Percentiles rank a stretch among this genome's conserved stretches.
Conservation (phyloP, 2,888 invertebrate genomes). For the Lysandra bellargus region DNA sequence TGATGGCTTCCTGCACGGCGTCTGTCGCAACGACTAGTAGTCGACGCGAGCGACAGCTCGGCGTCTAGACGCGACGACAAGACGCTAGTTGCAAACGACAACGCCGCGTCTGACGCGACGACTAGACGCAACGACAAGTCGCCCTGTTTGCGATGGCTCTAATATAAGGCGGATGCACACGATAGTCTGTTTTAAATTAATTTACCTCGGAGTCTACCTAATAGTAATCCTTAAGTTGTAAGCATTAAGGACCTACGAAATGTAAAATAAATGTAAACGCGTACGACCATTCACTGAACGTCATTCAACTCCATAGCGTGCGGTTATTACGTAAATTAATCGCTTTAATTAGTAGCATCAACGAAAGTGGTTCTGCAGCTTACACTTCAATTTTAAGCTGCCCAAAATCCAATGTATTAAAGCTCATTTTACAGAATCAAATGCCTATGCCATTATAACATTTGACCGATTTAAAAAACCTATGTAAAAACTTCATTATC, state of each 20-base stretch:
- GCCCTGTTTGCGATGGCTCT: too few species aligned
- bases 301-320: not conserved
- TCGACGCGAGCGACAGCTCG: too few species aligned
- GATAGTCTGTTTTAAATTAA: not conserved
- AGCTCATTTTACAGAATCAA: too few species aligned
- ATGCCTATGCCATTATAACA: not conserved
- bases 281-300: not conserved
- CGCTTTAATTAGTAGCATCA: not conserved
- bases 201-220: not conserved
- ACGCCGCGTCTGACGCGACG: too few species aligned
- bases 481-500: constrained; percentile 51
- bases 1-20: too few species aligned
- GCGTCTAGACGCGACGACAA: too few species aligned
- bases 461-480: constrained; percentile 48
- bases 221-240: not conserved
- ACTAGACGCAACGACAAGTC: too few species aligned
- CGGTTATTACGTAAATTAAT: not conserved
- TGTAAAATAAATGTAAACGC: not conserved
- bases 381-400: not conserved
- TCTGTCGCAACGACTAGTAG: too few species aligned
- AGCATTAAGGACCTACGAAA: too few species aligned
- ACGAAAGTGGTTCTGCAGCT: not conserved
- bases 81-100: too few species aligned
- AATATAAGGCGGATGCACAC: not conserved
- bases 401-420: too few species aligned